A percentile compares a stretch with the other conserved stretches of the same genome.
These are phyloP conservation scores for Charina bottae DNA, from an alignment of 2,113 vertebrate genomes.

Conservation along the genomic window DNA sequence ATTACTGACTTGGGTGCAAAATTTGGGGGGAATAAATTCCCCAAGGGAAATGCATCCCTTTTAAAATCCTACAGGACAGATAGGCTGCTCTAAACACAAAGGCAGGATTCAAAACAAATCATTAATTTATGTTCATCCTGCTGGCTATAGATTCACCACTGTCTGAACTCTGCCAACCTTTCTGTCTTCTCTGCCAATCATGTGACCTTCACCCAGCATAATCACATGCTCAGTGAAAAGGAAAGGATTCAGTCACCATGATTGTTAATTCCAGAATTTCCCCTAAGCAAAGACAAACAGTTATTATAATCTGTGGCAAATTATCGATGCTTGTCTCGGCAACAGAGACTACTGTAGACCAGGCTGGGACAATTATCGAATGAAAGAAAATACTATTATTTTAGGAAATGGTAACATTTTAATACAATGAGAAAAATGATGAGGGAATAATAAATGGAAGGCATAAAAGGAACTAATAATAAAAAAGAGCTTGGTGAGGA, in stretches of 20 bases:
- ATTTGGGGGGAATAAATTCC: slow-evolving; percentile 42
- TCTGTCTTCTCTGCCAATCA: slow-evolving; percentile 61
- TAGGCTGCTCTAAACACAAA: slow-evolving; percentile 47
- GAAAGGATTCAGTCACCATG: slow-evolving; percentile 59
- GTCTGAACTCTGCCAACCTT: slow-evolving; percentile 45
- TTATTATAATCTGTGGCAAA: slow-evolving; percentile 72
- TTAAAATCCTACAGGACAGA: slow-evolving; percentile 49
- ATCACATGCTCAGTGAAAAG: slow-evolving; percentile 71
- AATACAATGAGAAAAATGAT: slow-evolving; percentile 81
- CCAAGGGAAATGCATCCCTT: slow-evolving; percentile 25
- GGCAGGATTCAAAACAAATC: slow-evolving; percentile 39
- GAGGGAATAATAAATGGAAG: slow-evolving; percentile 78
- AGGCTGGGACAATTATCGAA: slow-evolving; percentile 75
- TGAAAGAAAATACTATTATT: slow-evolving; percentile 82
- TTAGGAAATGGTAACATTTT: slow-evolving; percentile 79
- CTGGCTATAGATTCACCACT: slow-evolving; percentile 58
- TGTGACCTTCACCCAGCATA: slow-evolving; percentile 73
- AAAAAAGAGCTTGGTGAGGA: slow-evolving; percentile 79
- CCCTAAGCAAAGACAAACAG: slow-evolving; percentile 61
- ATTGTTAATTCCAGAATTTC: slow-evolving; percentile 68
- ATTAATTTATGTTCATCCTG: slow-evolving; percentile 69
- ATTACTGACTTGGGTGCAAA: slow-evolving; percentile 29
- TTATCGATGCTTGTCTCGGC: slow-evolving; percentile 59
- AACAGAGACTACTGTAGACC: slow-evolving; percentile 64
- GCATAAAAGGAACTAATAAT: slow-evolving; percentile 83